Conservation (phyloP, 1,140 invertebrate species). For the Calosoma granatense region DNA sequence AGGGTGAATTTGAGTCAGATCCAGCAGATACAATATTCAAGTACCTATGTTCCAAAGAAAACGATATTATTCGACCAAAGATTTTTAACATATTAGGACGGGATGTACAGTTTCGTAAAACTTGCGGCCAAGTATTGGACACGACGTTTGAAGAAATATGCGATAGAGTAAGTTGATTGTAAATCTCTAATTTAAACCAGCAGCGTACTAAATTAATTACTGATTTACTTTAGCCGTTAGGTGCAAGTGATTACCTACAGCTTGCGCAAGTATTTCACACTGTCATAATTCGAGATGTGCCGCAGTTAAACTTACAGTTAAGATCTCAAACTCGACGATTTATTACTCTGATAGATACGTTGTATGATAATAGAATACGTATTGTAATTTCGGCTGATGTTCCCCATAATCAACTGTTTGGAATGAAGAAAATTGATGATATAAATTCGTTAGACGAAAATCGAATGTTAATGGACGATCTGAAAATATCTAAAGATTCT, state of each 20-base stretch:
- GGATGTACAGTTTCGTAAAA: conserved; percentile 78
- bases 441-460: conserved; percentile 57
- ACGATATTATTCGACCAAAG: conserved; percentile 73
- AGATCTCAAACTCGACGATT: conserved; percentile 86
- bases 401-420: conserved; percentile 67
- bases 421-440: conserved; percentile 39
- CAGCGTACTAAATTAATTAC: conserved; percentile 11
- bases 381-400: conserved; percentile 58
- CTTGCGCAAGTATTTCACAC: conserved; percentile 91
- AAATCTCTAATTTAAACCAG: too few relatives aligned
- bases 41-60: conserved; percentile 78
- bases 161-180: conserved; percentile 65
- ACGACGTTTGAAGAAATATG: conserved; percentile 86
- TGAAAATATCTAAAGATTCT: conserved; percentile 54
- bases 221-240: conserved; percentile 59
- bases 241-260: conserved; percentile 88
- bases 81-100: conserved; percentile 79
- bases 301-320: conserved; percentile 63
- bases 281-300: conserved; percentile 84
- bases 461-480: conserved; percentile 86
- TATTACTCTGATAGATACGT: conserved; percentile 93
- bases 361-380: conserved; percentile 88
- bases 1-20: conserved; percentile 32
- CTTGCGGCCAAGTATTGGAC: conserved; percentile 87
- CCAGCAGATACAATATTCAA: conserved; percentile 83